phyloP scores from a whole-genome alignment of 2,888 invertebrate species.

The Trachelus troglodyta region DNA sequence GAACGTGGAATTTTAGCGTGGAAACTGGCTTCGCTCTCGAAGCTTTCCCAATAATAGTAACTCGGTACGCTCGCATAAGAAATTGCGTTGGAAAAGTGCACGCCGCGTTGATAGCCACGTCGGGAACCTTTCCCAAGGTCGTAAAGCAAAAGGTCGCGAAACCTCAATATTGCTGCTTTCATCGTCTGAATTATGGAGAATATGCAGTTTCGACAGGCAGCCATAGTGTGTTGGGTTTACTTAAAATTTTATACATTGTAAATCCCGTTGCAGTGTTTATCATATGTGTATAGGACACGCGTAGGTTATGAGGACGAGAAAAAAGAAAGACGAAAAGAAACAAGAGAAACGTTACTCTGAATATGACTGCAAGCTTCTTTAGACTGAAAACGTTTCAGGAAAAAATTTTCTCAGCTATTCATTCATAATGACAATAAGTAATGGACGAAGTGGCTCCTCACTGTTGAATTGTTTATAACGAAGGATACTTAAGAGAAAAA shows the following conservation, averaged over 20 bases:
- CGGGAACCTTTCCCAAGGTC: not conserved
- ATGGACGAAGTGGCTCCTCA: not conserved
- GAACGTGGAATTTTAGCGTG: constrained; percentile 9
- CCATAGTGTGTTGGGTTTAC: not conserved
- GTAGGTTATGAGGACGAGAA: not conserved
- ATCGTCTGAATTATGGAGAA: not conserved
- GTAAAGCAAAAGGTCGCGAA: constrained; percentile 2
- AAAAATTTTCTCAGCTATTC: not conserved
- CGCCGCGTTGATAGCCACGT: constrained; percentile 5
- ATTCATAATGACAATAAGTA: not conserved
- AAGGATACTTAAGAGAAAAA: not conserved
- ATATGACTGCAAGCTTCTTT: not conserved
- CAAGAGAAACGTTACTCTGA: not conserved
- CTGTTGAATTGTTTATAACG: not conserved
- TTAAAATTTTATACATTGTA: not conserved
- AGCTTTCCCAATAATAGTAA: constrained; percentile 14
- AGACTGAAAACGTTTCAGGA: not conserved
- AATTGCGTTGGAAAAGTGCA: constrained; percentile 22
- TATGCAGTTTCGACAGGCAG: not conserved
- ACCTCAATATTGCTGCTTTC: not conserved
- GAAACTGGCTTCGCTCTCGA: not conserved
- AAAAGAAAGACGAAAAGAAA: not conserved
- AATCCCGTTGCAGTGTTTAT: not conserved
- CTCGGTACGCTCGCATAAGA: constrained; percentile 27
- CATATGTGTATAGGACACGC: not conserved